Evolutionary conservation across 2,113 vertebrate genomes (phyloP), one percentile per base, ranked within the genome.

Genomic region (Anhinga anhinga): DNA sequence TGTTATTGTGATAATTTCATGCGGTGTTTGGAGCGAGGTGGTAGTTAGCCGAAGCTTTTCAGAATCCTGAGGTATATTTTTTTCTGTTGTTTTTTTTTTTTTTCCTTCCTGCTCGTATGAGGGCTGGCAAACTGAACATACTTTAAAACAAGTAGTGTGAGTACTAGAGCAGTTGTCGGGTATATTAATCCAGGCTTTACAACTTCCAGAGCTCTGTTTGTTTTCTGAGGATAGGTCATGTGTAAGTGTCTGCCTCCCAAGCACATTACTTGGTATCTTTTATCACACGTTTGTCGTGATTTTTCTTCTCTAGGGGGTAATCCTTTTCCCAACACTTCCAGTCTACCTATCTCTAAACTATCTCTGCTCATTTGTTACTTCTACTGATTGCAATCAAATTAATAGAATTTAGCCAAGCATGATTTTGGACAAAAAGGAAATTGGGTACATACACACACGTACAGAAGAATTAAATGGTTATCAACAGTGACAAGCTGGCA

Each of bases 211-310:
- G 36, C 38, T 44, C 23, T 56, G 15, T 30, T 53, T 55, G 14
- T 23, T 65, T 73, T 19, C 30, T 21, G 18, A 40, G 17, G 27
- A 6, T 18, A 8, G 34, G 26, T 65, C 16, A 15, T 15, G 15
- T 55, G 36, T 15, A 47, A 80, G 27, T 25, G 53, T n/a, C 30
- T 25, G 71, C 36, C 53, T 85, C 26, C 34, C 30, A 53, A 45
- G 40, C 36, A 18, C 4, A 0, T 55, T 5, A 10, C 20, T 32
- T 45, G 40, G 11, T 66, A 56, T 77, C 71, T 49, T 49, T 44
- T 49, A 25, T 27, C 7, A 10, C 15, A 3, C 0, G 0, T 49
- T 34, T 45, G 16, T 25, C 1, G 0, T 50, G 38, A 40, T 40
- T 40, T 40, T 53, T 59, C 23, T 69, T 69, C 44, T 44, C 10